Evolutionary conservation across 2,113 vertebrate genomes (phyloP), one percentile per base, ranked within the genome.

Genomic region (Xyliphius kryptos): DNA sequence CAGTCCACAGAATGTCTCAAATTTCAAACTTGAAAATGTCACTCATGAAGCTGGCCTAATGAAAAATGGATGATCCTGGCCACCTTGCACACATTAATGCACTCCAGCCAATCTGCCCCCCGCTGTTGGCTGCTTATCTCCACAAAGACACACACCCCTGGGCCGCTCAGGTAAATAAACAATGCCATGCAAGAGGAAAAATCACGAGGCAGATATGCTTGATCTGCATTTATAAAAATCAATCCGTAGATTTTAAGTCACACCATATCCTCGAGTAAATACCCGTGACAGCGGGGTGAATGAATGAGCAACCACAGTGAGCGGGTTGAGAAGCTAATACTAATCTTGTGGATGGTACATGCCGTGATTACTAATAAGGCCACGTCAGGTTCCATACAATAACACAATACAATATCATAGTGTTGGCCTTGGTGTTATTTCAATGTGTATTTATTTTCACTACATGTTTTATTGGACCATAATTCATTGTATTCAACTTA

Each of bases 31-130:
- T 75, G 74, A 81, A 84, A 81, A 84, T 85, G 83, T 74, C 82
- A 83, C 77, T 83, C 82, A 83, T 79, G 81, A 69, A 85, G 81
- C 76, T 76, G 71, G 66, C 66, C 82, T 83, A 84, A 84, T 86
- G 74, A 82, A 86, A 86, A 83, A 81, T 83, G 80, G 82, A 86
- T 85, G 78, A 77, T 74, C 68, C 72, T 61, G 74, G 80, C 80
- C 81, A 79, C 82, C 77, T 79, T 69, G 68, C n/a, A 73, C 79
- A 77, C 80, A 82, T 83, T 81, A 86, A 82, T 81, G 73, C 79
- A 78, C 81, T 74, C 73, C 64, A 56, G 61, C 77, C 73, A 78
- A 82, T 85, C 56, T 82, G 79, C 79, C 73, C 78, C 74, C 70
- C 61, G 70, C 60, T 73, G 82, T 82, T 80, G 80, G 77, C 61